Evolutionary conservation across 2,888 invertebrate species (phyloP).

Genomic region (Villa cingulata): DNA sequence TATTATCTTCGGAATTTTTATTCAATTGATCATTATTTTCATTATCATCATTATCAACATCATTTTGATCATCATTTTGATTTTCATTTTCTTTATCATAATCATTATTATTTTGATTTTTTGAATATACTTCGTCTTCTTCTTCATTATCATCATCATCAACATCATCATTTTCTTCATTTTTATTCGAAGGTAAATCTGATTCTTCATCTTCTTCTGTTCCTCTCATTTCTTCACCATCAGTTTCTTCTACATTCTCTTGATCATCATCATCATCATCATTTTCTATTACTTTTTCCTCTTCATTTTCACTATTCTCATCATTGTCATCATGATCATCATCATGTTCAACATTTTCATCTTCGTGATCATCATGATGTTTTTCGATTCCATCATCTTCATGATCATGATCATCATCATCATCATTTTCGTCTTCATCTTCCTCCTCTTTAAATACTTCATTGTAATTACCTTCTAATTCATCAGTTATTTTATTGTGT

Average conservation of each 20-base stretch:
- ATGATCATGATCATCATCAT: slow-evolving; percentile 32
- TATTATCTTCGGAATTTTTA: not conserved
- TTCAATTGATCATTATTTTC: not conserved
- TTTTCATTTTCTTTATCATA: slow-evolving; percentile 17
- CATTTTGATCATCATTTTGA: slow-evolving; percentile 17
- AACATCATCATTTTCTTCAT: slow-evolving; percentile 18
- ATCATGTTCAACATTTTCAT: slow-evolving; percentile 26
- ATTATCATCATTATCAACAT: slow-evolving; percentile 21
- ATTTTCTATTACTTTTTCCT: slow-evolving; percentile 23
- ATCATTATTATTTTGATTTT: slow-evolving; percentile 18
- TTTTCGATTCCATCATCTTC: slow-evolving; percentile 30
- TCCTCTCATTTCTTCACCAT: slow-evolving; percentile 12
- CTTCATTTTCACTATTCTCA: slow-evolving; percentile 24
- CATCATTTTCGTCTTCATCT: slow-evolving; percentile 28
- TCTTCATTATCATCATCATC: slow-evolving; percentile 17
- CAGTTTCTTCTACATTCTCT: slow-evolving; percentile 15
- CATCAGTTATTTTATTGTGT: slow-evolving; percentile 20
- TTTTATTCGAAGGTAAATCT: slow-evolving; percentile 7
- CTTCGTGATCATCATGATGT: slow-evolving; percentile 34
- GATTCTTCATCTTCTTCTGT: slow-evolving; percentile 14
- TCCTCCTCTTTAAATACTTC: slow-evolving; percentile 25
- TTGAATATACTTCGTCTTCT: slow-evolving; percentile 15
- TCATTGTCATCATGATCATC: slow-evolving; percentile 24
- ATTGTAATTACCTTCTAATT: slow-evolving; percentile 29
- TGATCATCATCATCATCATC: slow-evolving; percentile 24